Conservation (phyloP, 2,113 vertebrate genomes). For the Cyprinodon tularosa region DNA sequence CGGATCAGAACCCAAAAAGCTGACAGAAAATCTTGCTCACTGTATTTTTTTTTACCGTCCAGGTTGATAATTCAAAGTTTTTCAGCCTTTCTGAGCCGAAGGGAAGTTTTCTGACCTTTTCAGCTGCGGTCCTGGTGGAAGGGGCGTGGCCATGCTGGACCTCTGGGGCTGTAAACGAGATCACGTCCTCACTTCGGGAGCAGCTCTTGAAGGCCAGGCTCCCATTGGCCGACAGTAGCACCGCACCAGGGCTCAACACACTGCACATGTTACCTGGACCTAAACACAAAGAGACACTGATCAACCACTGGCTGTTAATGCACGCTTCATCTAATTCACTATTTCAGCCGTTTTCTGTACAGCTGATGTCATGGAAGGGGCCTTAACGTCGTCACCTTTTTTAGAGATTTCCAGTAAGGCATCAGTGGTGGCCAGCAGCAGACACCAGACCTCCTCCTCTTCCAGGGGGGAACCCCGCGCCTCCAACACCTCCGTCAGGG, state of each 20-base stretch:
- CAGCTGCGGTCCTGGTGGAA: slow-evolving; percentile 58
- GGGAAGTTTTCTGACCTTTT: slow-evolving; percentile 78
- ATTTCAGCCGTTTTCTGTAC: background rate
- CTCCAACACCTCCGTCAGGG: slow-evolving; percentile 87
- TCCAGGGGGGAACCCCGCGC: slow-evolving; percentile 84
- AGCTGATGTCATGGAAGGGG: background rate
- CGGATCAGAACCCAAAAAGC: no score
- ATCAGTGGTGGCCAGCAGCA: slow-evolving; percentile 80
- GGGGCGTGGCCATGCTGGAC: slow-evolving; percentile 64
- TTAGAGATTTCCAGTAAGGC: slow-evolving; percentile 81
- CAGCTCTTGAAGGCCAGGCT: slow-evolving; percentile 85
- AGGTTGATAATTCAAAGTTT: background rate
- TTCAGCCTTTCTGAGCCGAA: background rate
- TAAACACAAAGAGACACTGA: slow-evolving; percentile 37
- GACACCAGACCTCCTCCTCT: slow-evolving; percentile 89
- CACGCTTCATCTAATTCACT: background rate
- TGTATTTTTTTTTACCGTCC: no score
- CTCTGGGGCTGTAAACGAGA: slow-evolving; percentile 86
- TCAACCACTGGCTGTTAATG: no score
- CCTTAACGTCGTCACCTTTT: slow-evolving; percentile 73
- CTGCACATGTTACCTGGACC: slow-evolving; percentile 76
- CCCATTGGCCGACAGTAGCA: slow-evolving; percentile 83
- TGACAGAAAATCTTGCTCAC: no score
- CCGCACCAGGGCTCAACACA: slow-evolving; percentile 86
- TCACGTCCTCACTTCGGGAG: slow-evolving; percentile 72